Evolutionary conservation across 2,888 invertebrate genomes (phyloP).

Genomic region (Philonicus albiceps): DNA sequence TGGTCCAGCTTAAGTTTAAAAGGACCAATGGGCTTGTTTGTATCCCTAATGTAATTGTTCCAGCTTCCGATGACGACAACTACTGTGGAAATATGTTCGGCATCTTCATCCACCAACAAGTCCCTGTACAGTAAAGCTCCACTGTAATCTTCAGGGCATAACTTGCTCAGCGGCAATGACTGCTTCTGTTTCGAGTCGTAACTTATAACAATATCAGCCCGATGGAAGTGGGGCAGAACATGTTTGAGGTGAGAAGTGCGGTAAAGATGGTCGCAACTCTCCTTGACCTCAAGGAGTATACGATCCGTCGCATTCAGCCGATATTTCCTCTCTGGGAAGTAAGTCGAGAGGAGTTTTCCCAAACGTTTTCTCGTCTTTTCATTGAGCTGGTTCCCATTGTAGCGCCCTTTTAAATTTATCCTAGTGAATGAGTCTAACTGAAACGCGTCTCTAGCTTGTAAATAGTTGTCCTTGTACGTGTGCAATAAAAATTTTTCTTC

Average conservation of each 20-base stretch:
- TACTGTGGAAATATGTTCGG: conserved; percentile 63
- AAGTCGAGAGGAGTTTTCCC: conserved; percentile 70
- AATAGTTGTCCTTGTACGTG: conserved; percentile 66
- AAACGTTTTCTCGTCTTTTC: conserved; percentile 65
- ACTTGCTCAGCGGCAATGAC: conserved; percentile 64
- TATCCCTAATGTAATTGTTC: conserved; percentile 68
- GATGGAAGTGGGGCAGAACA: conserved; percentile 73
- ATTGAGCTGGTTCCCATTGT: conserved; percentile 67
- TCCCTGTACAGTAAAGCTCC: conserved; percentile 56
- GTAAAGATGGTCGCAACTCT: conserved; percentile 64
- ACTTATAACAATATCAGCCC: conserved; percentile 71
- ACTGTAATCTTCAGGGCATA: conserved; percentile 65
- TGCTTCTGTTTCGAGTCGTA: conserved; percentile 66
- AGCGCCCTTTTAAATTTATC: conserved; percentile 60
- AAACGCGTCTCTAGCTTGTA: conserved; percentile 69
- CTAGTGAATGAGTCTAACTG: conserved; percentile 69
- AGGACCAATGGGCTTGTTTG: conserved; percentile 67
- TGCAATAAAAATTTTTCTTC: conserved; percentile 67
- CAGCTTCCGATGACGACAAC: conserved; percentile 70
- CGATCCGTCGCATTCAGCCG: conserved; percentile 68
- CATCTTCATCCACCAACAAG: conserved; percentile 42
- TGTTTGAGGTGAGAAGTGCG: conserved; percentile 67
- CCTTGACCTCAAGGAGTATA: conserved; percentile 69
- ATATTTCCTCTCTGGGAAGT: conserved; percentile 66
- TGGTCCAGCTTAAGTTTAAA: conserved; percentile 72